Base-by-base conservation (phyloP, 2,113 vertebrate genomes). In the Rana temporaria region DNA sequence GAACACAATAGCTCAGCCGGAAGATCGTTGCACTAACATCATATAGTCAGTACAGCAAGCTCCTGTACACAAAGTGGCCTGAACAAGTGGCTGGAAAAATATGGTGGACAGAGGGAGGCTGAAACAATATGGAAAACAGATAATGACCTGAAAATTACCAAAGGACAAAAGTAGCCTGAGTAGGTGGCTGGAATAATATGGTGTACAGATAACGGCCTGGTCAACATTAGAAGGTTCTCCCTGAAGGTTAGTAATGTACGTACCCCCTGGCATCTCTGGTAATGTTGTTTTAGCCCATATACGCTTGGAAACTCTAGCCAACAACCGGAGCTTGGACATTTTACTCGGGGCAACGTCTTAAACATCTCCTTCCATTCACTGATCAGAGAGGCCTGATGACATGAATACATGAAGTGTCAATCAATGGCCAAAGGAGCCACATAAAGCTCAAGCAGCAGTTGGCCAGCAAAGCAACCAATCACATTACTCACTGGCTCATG, bases 241-340 rank as follows among this genome's bases (percentile, higher is more conserved):
- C 3, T 6, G 42, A 48, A 24, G 26, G 17, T 12, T 17, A 26
- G 34, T 42, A 78, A 95, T 96, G 16, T 94, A 81, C 96, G 97
- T 94, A 97, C 97, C 95, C 96, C 97, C 86, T 95, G 96, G 92
- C 96, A 99, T 86, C 97, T 96, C 88, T 99, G 96, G 90, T 98
- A 98, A 90, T 99, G 98, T 91, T 98, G 98, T 90, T 99, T 99
- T 89, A 99, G 94, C 81, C 97, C 96, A 67, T 97, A 99, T 90
- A 99, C 97, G 92, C 96, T 99, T 86, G 98, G 96, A 86, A 99
- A 99, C 90, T 99, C 97, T 92, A 98, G 92, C 97, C 97, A 98
- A 91, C 97, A 99, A 87, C 97, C 96, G 0, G 95, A 93, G 88
- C 96, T 94, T 18, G 97, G 98, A 90, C 98, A 99, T 87, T 96